These are phyloP conservation scores for Sipha maydis DNA, from an alignment of 2,888 invertebrate species.

Conservation along the genomic window DNA sequence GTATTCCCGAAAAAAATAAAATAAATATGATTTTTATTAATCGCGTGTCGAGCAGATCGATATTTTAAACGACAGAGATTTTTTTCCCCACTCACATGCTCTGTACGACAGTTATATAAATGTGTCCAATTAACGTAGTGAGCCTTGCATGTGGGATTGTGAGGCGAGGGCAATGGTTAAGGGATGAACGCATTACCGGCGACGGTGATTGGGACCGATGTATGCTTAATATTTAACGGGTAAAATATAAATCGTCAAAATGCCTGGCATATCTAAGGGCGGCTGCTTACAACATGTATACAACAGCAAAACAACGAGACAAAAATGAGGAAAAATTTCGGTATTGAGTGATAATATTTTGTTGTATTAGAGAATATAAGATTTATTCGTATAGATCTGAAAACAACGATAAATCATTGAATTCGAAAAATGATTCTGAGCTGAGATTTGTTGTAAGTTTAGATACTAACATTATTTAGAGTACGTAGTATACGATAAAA, in stretches of 20 bases:
- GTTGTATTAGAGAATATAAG: no score
- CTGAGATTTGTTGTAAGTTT: no score
- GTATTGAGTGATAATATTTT: no score
- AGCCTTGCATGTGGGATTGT: not conserved
- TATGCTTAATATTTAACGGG: not conserved
- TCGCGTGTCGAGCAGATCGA: not conserved
- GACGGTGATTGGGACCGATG: not conserved
- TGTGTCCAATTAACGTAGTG: slow-evolving; percentile 15
- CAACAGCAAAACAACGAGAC: no score
- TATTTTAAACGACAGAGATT: not conserved
- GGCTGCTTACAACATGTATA: no score
- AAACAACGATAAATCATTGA: no score
- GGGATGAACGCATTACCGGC: not conserved
- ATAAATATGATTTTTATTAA: slow-evolving; percentile 11
- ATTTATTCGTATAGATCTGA: no score
- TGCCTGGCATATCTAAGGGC: no score
- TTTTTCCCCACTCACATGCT: not conserved
- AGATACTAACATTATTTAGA: no score
- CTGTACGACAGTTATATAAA: slow-evolving; percentile 24
- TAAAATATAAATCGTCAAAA: not conserved
- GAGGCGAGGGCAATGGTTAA: not conserved
- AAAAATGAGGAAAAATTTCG: no score
- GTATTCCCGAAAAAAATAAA: not conserved
- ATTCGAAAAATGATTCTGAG: no score
- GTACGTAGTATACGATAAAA: no score